Conservation (phyloP, 2,888 invertebrate genomes). For the Anthophora plumipes region DNA sequence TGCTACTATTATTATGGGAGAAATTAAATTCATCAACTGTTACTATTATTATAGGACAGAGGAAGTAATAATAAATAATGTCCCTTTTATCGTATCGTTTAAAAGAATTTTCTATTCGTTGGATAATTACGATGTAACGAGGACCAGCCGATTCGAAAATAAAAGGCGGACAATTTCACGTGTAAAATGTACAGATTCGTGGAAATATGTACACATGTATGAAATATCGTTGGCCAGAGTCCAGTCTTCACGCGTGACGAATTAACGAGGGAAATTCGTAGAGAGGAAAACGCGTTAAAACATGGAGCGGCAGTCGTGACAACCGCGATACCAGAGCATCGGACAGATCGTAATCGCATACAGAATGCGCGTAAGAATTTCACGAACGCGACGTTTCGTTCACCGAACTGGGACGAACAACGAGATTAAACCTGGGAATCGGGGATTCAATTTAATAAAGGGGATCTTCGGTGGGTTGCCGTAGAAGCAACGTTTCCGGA, state of each 20-base stretch:
- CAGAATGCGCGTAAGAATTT: constrained; percentile 45
- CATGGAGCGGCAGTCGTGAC: not conserved
- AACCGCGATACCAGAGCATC: not conserved
- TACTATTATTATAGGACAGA: too few species aligned
- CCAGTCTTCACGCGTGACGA: constrained; percentile 15
- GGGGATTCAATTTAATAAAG: constrained; percentile 46
- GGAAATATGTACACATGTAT: constrained; percentile 25
- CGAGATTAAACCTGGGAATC: constrained; percentile 52
- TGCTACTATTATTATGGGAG: too few species aligned
- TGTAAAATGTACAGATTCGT: not conserved
- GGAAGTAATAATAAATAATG: too few species aligned
- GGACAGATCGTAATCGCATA: constrained; percentile 29
- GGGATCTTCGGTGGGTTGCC: not conserved
- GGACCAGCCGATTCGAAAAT: not conserved
- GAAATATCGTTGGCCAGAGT: constrained; percentile 29
- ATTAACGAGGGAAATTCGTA: constrained; percentile 20
- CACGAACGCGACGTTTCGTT: constrained; percentile 34
- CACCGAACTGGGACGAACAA: not conserved
- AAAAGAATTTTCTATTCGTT: too few species aligned
- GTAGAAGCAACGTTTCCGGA: constrained; percentile 2
- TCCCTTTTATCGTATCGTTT: too few species aligned
- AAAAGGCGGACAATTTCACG: constrained; percentile 32
- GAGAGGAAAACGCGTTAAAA: constrained; percentile 12
- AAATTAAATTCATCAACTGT: too few species aligned
- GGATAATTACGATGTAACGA: not conserved